Evolutionary conservation across 2,113 vertebrate species (phyloP).

Genomic region (Boleophthalmus pectinirostris): DNA sequence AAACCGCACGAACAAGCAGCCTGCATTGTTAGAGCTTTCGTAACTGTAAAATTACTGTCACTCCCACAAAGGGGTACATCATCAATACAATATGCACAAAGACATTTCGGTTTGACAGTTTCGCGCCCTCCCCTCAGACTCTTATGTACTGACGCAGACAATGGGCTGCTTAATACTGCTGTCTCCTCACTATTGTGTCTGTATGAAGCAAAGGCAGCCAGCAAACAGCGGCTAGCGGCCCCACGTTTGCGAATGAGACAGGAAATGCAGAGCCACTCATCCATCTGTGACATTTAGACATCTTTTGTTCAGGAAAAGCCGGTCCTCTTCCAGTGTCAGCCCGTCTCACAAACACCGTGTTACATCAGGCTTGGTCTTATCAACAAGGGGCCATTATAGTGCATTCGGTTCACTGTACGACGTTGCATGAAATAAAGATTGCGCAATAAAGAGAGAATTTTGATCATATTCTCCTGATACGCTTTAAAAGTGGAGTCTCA

Average conservation of each 20-base stretch:
- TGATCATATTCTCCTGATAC: too few species aligned
- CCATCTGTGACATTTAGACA: constrained; percentile 65
- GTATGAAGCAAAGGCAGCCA: constrained; percentile 30
- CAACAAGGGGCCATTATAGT: not conserved
- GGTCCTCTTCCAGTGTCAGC: constrained; percentile 19
- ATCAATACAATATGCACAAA: constrained; percentile 22
- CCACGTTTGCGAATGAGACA: constrained; percentile 49
- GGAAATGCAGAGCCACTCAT: constrained; percentile 47
- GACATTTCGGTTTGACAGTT: constrained; percentile 24
- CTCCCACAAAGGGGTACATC: constrained; percentile 22
- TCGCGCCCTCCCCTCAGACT: constrained; percentile 35
- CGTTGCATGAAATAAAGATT: too few species aligned
- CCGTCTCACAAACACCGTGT: constrained; percentile 35
- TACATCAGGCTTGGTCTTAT: constrained; percentile 10
- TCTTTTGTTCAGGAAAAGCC: constrained; percentile 58
- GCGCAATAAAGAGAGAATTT: too few species aligned
- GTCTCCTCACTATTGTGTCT: constrained; percentile 40
- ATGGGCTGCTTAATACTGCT: constrained; percentile 56
- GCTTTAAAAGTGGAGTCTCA: too few species aligned
- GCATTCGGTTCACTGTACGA: not conserved
- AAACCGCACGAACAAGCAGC: constrained; percentile 11
- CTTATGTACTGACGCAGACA: constrained; percentile 53
- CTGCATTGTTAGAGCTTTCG: constrained; percentile 27
- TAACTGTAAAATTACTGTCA: constrained; percentile 43
- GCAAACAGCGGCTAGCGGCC: constrained; percentile 36